A percentile compares a stretch with the other conserved stretches of the same genome.
phyloP scores from a whole-genome alignment of 2,797 vertebrate species.

The Notamacropus eugenii region DNA sequence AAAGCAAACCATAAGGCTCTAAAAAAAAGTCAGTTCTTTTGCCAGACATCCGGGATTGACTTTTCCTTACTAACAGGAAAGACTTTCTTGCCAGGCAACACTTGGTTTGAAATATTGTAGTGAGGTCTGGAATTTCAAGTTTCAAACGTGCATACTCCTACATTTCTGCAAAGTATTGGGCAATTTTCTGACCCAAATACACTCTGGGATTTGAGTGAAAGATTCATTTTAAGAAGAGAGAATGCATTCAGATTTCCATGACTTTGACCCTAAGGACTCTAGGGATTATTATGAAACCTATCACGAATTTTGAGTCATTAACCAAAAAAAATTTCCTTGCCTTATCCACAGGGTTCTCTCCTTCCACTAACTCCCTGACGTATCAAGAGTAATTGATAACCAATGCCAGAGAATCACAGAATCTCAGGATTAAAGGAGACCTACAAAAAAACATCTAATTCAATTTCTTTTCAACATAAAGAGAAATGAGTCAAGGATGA shows the following conservation, averaged over 20 bases:
- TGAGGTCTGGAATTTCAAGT: conserved; percentile 69
- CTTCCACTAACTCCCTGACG: conserved; percentile 22
- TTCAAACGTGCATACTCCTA: conserved; percentile 48
- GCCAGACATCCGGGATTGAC: conserved; percentile 34
- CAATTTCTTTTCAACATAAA: neutral
- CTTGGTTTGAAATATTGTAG: conserved; percentile 68
- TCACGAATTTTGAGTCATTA: neutral
- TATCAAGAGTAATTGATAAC: neutral
- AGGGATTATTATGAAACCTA: neutral
- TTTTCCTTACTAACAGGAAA: conserved; percentile 14
- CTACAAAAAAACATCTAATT: neutral
- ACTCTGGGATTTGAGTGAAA: neutral
- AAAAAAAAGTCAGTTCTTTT: conserved; percentile 19
- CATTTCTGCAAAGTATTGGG: conserved; percentile 38
- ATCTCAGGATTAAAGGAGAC: neutral
- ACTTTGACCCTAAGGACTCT: neutral
- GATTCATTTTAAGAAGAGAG: neutral
- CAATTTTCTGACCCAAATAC: neutral
- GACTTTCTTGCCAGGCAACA: conserved; percentile 66
- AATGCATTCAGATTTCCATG: neutral
- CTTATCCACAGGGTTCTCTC: neutral
- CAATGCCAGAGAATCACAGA: neutral
- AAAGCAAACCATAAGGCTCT: conserved; percentile 22
- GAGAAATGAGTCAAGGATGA: neutral
- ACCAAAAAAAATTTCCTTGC: neutral